Conservation (phyloP, 1,140 invertebrate genomes). For the Watersipora subatra region DNA sequence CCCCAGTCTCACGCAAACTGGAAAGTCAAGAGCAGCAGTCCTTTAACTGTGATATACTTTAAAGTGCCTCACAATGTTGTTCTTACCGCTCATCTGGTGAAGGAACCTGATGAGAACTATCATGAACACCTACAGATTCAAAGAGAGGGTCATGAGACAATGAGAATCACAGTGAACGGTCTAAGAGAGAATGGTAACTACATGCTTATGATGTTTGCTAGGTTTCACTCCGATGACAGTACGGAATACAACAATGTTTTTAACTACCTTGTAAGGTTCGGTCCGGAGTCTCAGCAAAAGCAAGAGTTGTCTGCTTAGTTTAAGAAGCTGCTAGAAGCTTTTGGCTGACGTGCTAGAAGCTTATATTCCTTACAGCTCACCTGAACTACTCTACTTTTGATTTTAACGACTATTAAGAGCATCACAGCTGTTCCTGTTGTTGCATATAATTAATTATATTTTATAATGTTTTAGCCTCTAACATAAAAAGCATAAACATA, state of each 20-base stretch:
- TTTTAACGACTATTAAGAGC: no score
- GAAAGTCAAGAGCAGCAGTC: conserved; percentile 23
- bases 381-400: no score
- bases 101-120: conserved; percentile 34
- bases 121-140: conserved; percentile 21
- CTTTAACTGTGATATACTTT: conserved; percentile 21
- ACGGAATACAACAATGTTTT: conserved; percentile 25
- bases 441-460: no score
- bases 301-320: no score
- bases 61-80: conserved; percentile 20
- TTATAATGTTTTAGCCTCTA: no score
- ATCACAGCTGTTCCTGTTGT: no score
- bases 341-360: no score
- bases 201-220: conserved; percentile 33
- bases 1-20: conserved; percentile 26
- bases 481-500: no score
- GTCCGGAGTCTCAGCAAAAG: no score
- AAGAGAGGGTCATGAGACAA: conserved; percentile 14
- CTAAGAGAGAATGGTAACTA: conserved; percentile 28
- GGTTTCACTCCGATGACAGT: conserved; percentile 16
- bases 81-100: conserved; percentile 25
- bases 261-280: conserved; percentile 32
- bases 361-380: no score
- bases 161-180: conserved; percentile 18
- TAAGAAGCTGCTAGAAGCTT: no score